These are phyloP conservation scores for Acridotheres tristis DNA, from an alignment of 2,797 vertebrate species.

Conservation along the genomic window DNA sequence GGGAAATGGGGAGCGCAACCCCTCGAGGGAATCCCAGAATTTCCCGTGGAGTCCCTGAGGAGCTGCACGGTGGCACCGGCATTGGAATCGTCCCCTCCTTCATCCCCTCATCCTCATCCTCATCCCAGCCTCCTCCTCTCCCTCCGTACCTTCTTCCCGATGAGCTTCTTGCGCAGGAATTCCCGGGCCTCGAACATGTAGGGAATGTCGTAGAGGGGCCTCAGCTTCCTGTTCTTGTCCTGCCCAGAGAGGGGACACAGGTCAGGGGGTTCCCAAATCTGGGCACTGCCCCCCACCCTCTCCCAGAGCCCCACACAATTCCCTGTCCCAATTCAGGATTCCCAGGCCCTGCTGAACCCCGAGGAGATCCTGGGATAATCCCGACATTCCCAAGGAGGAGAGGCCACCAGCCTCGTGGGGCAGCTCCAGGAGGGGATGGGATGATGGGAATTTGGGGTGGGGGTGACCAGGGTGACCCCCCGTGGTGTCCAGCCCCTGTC, in stretches of 20 bases:
- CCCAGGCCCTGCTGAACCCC: fast-evolving
- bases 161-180: constrained; percentile 97
- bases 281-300: neutral
- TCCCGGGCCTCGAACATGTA: constrained; percentile 99
- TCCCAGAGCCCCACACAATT: no score
- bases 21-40: fast-evolving
- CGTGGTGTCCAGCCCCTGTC: neutral
- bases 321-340: neutral
- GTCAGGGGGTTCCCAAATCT: neutral
- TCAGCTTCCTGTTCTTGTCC: constrained; percentile 97
- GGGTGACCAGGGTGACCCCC: neutral
- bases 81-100: neutral
- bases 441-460: neutral
- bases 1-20: fast-evolving
- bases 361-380: fast-evolving
- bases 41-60: fast-evolving
- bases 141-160: constrained; percentile 90
- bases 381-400: fast-evolving
- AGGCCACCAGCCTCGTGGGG: fast-evolving
- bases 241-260: constrained; percentile 20
- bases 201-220: constrained; percentile 96
- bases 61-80: fast-evolving
- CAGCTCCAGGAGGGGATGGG: fast-evolving
- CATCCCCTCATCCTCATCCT: no score
- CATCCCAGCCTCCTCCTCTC: fast-evolving